Evolutionary conservation across 2,113 vertebrate species (phyloP), one percentile per base, ranked within the genome.

Genomic region (Benitochromis conjunctus): DNA sequence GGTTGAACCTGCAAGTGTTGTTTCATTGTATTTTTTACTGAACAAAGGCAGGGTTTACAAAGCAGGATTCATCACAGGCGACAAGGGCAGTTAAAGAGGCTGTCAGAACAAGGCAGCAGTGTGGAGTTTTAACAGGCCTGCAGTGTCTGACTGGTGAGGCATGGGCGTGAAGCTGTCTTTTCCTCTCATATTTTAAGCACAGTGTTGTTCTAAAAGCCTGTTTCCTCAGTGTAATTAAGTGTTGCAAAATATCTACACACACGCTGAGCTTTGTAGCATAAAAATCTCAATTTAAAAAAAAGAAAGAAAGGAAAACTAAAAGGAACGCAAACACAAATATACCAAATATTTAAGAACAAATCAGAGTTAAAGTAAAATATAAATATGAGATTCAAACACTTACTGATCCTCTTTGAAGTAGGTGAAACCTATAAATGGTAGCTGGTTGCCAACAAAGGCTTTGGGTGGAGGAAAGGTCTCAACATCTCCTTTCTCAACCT

Each of bases 401-500:
- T 97, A 99, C 99, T 99, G 96, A 94, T 99, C 97, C 46, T 99
- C 98, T 92, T 97, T 97, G 86, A 98, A 99, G 96, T 98, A 99
- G 60, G 98, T 99, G 95, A 99, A 99, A 92, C 98, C 98, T 87
- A 99, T 96, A 89, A 99, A 99, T 85, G 99, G 98, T 86, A 99
- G 96, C 93, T 99, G 99, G 95, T 99, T 99, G 94, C 99, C 99
- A 91, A 98, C 97, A 74, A 98, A 99, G 88, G 98, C 98, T 96
- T 96, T 98, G 51, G 99, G 98, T 58, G 97, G 95, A 60, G 98
- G 97, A 85, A 99, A 99, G 19, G 98, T 98, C 96, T 99, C 99
- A 14, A 95, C 97, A 18, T 97, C 96, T 93, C 96, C 94, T 94
- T 98, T 98, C 90, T 99, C 98, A 41, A 97, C 96, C 94, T 99